phyloP scores from a whole-genome alignment of 2,113 vertebrate genomes.

The Cepphus grylle region DNA sequence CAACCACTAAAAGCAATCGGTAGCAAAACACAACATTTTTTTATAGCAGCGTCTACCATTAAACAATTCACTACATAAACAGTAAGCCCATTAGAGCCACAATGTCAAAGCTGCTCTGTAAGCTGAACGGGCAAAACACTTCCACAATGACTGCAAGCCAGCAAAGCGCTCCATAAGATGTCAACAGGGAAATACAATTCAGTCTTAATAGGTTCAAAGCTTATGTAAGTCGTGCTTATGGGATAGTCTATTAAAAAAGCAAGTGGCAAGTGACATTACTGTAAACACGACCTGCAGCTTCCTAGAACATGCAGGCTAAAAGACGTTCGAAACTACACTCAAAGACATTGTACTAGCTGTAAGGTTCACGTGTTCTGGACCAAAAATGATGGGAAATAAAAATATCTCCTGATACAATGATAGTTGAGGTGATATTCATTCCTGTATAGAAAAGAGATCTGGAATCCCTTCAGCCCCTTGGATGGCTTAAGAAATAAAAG shows the following conservation, averaged over 20 bases:
- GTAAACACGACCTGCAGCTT: constrained; percentile 22
- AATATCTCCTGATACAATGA: background rate
- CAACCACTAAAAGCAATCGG: background rate
- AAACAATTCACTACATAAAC: constrained; percentile 44
- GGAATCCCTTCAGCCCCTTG: background rate
- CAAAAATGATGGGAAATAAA: background rate
- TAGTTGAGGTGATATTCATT: background rate
- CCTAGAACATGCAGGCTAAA: background rate
- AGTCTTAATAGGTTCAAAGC: constrained; percentile 48
- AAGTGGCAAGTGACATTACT: background rate
- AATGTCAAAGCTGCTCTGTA: constrained; percentile 21
- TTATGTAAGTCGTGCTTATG: constrained; percentile 39
- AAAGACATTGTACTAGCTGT: background rate
- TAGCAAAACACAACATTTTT: background rate
- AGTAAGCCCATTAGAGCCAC: constrained; percentile 40
- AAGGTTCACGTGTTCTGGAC: background rate
- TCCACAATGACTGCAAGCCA: constrained; percentile 32
- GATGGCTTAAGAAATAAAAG: background rate
- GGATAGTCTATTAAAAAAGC: background rate
- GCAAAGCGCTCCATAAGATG: constrained; percentile 37
- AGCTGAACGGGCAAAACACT: constrained; percentile 34
- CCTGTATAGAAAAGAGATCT: background rate
- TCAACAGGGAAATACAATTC: constrained; percentile 60
- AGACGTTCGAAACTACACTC: background rate
- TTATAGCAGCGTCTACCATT: constrained; percentile 4